A percentile compares a stretch with the other conserved stretches of the same genome.
Evolutionary conservation across 1,140 invertebrate genomes (phyloP).

Genomic region (Schlechtendalia chinensis): DNA sequence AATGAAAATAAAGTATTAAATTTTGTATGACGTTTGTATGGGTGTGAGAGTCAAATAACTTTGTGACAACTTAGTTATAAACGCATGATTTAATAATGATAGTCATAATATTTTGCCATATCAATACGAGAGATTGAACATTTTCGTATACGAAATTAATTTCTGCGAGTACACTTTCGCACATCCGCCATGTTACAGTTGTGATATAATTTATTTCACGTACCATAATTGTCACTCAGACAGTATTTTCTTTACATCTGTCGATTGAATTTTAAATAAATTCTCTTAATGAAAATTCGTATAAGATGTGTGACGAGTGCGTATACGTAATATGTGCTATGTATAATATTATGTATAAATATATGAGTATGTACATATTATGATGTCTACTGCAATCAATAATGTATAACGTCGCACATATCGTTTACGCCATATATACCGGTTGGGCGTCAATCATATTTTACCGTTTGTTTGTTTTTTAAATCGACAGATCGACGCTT

Average conservation of each 20-base stretch:
- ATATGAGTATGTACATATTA: too few relatives aligned
- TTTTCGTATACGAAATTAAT: background rate
- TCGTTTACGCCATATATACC: background rate
- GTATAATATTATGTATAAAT: background rate
- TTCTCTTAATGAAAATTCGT: background rate
- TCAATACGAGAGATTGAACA: too few relatives aligned
- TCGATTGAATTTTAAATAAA: background rate
- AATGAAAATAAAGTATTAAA: too few relatives aligned
- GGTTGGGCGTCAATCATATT: conserved; percentile 16
- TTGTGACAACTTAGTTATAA: too few relatives aligned
- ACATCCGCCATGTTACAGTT: background rate
- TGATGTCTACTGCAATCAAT: background rate
- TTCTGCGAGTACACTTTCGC: background rate
- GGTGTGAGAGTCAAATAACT: too few relatives aligned
- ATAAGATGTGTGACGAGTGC: background rate
- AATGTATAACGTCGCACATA: conserved; percentile 10
- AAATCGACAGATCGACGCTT: background rate
- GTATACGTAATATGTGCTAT: background rate
- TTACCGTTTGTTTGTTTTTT: background rate
- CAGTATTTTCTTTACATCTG: background rate
- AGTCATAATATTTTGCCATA: too few relatives aligned
- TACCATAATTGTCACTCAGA: conserved; percentile 6
- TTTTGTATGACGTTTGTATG: too few relatives aligned
- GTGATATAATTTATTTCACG: background rate
- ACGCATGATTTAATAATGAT: too few relatives aligned